Evolutionary conservation across 2,888 invertebrate genomes (phyloP), one percentile per base, ranked within the genome.

Genomic region (Quadroppia sp.): DNA sequence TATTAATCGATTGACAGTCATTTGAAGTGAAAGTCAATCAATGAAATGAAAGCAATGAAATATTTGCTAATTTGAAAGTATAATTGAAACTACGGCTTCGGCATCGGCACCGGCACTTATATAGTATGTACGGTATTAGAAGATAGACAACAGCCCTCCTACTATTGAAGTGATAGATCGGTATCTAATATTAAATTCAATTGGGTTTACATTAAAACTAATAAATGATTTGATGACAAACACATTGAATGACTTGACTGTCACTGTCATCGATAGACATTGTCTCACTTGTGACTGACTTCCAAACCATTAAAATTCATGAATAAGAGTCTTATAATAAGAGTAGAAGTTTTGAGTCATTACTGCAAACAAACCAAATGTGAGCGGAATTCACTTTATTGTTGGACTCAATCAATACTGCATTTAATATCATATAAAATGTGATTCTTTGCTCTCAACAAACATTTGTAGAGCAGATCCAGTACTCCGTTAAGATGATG

Each of bases 251-350:
- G 61, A 61, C 61, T 9, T 20, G 20, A 40, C 45, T 20, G 23
- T 23, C 4, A 70, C 70, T 70, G 42, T 70, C 70, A 70, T 70
- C 70, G 70, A 42, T 36, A 40, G 42, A 70, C 70, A 70, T 42
- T 42, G 70, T 70, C 36, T 70, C 42, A 70, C 70, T 42, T 70
- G 7, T 25, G 25, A 11, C 28, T 45, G 50, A 13, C 7, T 23
- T 53, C 13, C 3, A 48, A 15, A 17, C 11, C 70, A 70, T 70
- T 70, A 70, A 70, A 70, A 70, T 70, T 70, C 70, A 70, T 70
- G 70, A 70, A 70, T 23, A 28, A 20, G 70, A 40, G 40, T 42
- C 23, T 4, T 45, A 4, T 7, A 23, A 3, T 40, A 20, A 36
- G 20, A 61, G 30, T 61, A 61, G 32, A 30, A 61, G 30, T 32